Conservation (phyloP, 2,113 vertebrate species). For the Mastomys coucha region DNA sequence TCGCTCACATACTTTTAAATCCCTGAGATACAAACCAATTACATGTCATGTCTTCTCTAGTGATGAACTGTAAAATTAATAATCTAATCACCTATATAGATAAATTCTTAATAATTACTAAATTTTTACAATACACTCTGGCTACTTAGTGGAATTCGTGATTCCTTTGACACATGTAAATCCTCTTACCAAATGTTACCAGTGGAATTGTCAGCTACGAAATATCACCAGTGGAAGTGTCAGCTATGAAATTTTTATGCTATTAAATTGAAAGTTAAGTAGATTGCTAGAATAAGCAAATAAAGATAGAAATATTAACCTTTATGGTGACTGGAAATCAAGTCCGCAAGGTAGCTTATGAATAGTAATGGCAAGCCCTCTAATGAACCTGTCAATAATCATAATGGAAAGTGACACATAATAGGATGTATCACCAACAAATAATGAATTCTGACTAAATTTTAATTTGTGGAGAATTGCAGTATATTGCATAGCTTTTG, state of each 20-base stretch:
- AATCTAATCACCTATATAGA: conserved; percentile 26
- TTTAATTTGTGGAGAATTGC: neutral
- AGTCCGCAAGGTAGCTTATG: neutral
- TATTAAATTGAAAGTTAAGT: conserved; percentile 40
- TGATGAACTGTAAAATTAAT: conserved; percentile 66
- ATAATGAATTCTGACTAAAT: neutral
- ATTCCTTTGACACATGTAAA: conserved; percentile 20
- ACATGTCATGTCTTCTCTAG: neutral
- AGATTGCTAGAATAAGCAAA: neutral
- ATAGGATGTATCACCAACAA: neutral
- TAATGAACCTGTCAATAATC: neutral
- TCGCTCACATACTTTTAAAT: neutral
- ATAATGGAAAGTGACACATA: neutral
- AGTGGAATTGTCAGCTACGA: neutral
- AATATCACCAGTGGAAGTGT: no score
- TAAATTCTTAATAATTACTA: conserved; percentile 28
- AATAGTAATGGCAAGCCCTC: neutral
- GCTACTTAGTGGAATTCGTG: conserved; percentile 26
- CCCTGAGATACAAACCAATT: conserved; percentile 36
- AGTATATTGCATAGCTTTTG: neutral
- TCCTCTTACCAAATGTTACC: conserved; percentile 17
- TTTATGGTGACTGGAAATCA: neutral
- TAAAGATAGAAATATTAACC: neutral
- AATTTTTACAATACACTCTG: conserved; percentile 29
- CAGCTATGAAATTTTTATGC: conserved; percentile 9